phyloP scores from a whole-genome alignment of 2,113 vertebrate species.

The Crocuta crocuta region DNA sequence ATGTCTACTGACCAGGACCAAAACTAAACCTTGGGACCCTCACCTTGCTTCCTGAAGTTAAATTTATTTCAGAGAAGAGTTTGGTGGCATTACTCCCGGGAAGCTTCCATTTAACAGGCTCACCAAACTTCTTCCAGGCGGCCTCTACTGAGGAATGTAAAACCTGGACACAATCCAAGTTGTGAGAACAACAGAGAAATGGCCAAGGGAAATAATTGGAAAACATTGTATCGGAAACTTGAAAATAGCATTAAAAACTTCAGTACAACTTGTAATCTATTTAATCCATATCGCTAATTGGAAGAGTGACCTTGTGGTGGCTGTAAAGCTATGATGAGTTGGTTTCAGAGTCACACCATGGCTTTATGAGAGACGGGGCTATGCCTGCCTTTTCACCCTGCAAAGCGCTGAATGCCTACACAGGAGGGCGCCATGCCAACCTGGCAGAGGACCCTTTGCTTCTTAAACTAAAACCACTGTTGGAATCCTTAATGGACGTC shows the following conservation, averaged over 20 bases:
- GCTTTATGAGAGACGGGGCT: neutral
- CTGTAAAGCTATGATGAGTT: neutral
- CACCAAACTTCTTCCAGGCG: neutral
- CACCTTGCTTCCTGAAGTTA: neutral
- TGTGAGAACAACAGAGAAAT: neutral
- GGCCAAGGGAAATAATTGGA: neutral
- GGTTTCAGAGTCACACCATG: neutral
- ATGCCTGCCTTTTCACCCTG: neutral
- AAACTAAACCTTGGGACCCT: neutral
- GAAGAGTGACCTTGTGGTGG: too few relatives aligned
- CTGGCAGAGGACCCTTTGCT: neutral
- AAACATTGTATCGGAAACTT: slow-evolving; percentile 25
- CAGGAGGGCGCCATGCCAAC: neutral
- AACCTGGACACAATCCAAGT: neutral
- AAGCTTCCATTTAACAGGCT: slow-evolving; percentile 22
- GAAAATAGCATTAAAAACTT: neutral
- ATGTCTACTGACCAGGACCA: neutral
- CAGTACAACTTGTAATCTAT: neutral
- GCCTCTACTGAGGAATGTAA: neutral
- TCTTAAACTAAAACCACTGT: neutral
- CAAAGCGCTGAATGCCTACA: neutral
- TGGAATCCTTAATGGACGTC: neutral
- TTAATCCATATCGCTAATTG: neutral
- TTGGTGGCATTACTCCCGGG: neutral
- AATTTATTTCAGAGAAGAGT: neutral